These are phyloP conservation scores for Hippocampus zosterae DNA, from an alignment of 2,113 vertebrate genomes.

Conservation along the genomic window DNA sequence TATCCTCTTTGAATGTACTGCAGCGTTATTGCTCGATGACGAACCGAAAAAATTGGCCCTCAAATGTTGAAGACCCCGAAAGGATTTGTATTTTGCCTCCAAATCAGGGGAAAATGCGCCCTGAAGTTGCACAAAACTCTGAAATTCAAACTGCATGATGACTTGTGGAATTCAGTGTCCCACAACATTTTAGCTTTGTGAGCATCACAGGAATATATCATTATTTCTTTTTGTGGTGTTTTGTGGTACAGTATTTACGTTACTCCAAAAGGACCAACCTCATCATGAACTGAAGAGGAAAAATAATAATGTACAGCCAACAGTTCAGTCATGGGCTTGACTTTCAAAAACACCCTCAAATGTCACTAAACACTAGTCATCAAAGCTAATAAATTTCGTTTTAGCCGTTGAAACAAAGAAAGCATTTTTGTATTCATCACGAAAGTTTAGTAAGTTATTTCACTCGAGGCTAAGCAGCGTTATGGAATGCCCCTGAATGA, in stretches of 20 bases:
- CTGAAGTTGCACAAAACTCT: not conserved
- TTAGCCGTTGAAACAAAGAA: not conserved
- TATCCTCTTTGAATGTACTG: constrained; percentile 42
- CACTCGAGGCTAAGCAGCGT: not conserved
- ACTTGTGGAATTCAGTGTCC: too few relatives aligned
- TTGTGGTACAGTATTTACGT: too few relatives aligned
- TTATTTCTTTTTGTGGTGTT: too few relatives aligned
- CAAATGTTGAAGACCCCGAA: not conserved
- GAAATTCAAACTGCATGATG: too few relatives aligned
- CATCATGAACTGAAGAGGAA: not conserved
- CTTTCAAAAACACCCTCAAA: not conserved
- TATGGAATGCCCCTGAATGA: not conserved
- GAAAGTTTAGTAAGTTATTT: not conserved
- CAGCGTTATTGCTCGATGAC: constrained; percentile 15
- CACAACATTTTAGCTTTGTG: too few relatives aligned
- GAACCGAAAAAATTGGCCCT: not conserved
- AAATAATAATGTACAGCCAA: not conserved
- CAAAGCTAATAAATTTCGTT: not conserved
- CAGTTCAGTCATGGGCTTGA: not conserved
- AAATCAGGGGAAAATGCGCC: not conserved
- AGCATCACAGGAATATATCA: too few relatives aligned
- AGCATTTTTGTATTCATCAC: not conserved
- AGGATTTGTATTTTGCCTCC: not conserved
- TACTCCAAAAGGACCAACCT: not conserved
- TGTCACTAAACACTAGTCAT: not conserved